phyloP scores from a whole-genome alignment of 2,113 vertebrate species.

The Chaenogobius annularis region DNA sequence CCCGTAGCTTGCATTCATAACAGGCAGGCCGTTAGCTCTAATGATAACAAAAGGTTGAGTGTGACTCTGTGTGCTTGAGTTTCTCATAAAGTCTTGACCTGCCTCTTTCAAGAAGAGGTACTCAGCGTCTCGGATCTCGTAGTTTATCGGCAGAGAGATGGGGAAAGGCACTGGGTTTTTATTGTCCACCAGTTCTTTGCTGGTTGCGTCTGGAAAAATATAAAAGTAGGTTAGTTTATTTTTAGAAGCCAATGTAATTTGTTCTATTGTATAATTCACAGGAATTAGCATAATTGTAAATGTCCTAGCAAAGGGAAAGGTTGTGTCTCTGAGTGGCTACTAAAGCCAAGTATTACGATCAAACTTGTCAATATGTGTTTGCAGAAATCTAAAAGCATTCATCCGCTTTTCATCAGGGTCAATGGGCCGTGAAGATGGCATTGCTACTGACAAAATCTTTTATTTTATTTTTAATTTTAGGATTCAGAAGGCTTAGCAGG shows the following conservation, averaged over 20 bases:
- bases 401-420: slow-evolving; percentile 29
- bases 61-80: slow-evolving; percentile 87
- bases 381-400: neutral
- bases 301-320: too few species aligned
- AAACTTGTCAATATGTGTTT: too few species aligned
- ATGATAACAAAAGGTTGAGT: slow-evolving; percentile 89
- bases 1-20: slow-evolving; percentile 83
- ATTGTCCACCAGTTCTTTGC: slow-evolving; percentile 80
- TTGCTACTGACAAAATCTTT: slow-evolving; percentile 42
- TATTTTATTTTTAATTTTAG: slow-evolving; percentile 12
- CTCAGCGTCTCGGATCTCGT: slow-evolving; percentile 82
- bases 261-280: too few species aligned
- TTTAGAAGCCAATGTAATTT: too few species aligned
- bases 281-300: neutral
- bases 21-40: slow-evolving; percentile 77
- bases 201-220: slow-evolving; percentile 79
- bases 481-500: slow-evolving; percentile 59
- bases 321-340: neutral
- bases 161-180: slow-evolving; percentile 83
- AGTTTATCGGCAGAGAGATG: slow-evolving; percentile 86
- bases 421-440: slow-evolving; percentile 23
- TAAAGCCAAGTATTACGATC: too few species aligned
- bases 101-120: slow-evolving; percentile 90
- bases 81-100: slow-evolving; percentile 92
- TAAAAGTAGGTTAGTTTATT: neutral